These are phyloP conservation scores for Opisthograptis luteolata DNA, from an alignment of 2,888 invertebrate genomes.

Conservation along the genomic window DNA sequence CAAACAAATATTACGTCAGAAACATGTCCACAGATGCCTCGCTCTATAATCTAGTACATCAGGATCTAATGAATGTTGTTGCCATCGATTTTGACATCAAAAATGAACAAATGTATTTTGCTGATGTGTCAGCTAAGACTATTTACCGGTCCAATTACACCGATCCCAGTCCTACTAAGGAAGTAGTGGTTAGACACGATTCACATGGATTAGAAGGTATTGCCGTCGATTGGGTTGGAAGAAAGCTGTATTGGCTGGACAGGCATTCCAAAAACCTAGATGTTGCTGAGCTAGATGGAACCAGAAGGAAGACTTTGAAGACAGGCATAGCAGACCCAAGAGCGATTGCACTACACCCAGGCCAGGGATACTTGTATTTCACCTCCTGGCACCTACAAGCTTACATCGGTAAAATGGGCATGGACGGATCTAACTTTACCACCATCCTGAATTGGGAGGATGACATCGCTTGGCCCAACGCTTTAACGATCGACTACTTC, in stretches of 20 bases:
- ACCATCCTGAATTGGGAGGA: conserved; percentile 95
- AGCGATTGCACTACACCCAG: conserved; percentile 97
- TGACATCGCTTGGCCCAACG: conserved; percentile 99
- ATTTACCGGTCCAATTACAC: conserved; percentile 91
- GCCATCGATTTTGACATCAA: conserved; percentile 96
- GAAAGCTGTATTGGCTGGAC: conserved; percentile 99
- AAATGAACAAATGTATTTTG: conserved; percentile 95
- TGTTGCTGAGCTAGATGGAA: conserved; percentile 97
- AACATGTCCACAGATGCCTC: conserved; percentile 96
- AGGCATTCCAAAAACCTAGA: conserved; percentile 97
- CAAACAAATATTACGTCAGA: conserved; percentile 98
- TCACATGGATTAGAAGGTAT: conserved; percentile 99
- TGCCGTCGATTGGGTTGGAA: conserved; percentile 97
- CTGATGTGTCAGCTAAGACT: conserved; percentile 97
- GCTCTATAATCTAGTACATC: conserved; percentile 93
- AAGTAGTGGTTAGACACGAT: conserved; percentile 95
- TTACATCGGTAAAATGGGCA: conserved; percentile 97
- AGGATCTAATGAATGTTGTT: conserved; percentile 98
- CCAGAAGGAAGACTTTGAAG: conserved; percentile 94
- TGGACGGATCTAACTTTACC: conserved; percentile 97
- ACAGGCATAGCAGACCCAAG: conserved; percentile 96
- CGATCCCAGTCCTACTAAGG: conserved; percentile 86
- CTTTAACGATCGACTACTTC: conserved; percentile 97
- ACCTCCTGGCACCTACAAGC: conserved; percentile 98
- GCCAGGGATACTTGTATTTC: conserved; percentile 96